Conservation (phyloP, 92 coral and sea anemone species). For the Porites evermanni region DNA sequence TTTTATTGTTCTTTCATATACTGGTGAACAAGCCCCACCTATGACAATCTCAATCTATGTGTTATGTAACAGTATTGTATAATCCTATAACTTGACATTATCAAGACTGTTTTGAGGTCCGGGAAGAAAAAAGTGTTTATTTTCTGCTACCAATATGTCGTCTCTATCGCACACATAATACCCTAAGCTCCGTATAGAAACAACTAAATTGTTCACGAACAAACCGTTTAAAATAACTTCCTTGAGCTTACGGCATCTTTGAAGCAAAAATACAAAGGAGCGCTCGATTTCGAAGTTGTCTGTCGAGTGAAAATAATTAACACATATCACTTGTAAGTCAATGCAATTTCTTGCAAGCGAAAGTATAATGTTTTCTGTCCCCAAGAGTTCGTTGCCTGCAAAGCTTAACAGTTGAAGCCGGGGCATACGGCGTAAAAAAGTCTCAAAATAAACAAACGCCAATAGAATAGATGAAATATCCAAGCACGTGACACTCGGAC, state of each 20-base stretch:
- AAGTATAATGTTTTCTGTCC: constrained; percentile 67
- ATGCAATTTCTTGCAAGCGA: constrained; percentile 51
- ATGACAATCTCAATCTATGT: neutral
- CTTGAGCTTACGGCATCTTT: constrained; percentile 53
- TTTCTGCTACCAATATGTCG: constrained; percentile 44
- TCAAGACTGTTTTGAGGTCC: constrained; percentile 50
- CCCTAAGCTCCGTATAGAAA: constrained; percentile 29
- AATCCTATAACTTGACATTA: constrained; percentile 18
- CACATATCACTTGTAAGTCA: constrained; percentile 54
- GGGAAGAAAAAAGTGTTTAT: constrained; percentile 59
- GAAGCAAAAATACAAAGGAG: constrained; percentile 63
- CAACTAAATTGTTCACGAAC: constrained; percentile 68
- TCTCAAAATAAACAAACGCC: constrained; percentile 68
- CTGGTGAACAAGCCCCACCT: too few species aligned
- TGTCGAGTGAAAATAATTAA: constrained; percentile 73
- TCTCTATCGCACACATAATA: constrained; percentile 30
- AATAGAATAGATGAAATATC: constrained; percentile 85
- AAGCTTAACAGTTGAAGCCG: constrained; percentile 55
- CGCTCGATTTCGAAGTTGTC: constrained; percentile 62
- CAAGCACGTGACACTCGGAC: constrained; percentile 69
- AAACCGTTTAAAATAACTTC: constrained; percentile 71
- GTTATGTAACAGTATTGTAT: neutral
- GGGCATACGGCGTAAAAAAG: constrained; percentile 72
- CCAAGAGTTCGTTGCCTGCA: constrained; percentile 76
- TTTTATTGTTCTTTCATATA: too few species aligned